phyloP scores from a whole-genome alignment of 2,113 vertebrate species.

The Globicephala melas region DNA sequence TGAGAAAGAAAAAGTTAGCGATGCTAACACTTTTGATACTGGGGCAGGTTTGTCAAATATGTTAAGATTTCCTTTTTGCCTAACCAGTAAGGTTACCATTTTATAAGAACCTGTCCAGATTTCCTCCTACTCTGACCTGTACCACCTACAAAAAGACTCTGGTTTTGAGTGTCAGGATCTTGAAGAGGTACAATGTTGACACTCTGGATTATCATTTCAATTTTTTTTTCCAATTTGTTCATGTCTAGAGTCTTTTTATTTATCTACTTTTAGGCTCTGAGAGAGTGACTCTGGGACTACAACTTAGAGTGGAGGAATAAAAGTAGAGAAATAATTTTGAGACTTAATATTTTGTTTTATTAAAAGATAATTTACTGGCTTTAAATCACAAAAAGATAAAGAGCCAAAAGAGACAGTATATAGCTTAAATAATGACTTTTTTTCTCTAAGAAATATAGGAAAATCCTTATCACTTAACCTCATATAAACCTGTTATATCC shows the following conservation, averaged over 20 bases:
- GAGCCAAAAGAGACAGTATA: neutral
- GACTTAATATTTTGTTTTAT: neutral
- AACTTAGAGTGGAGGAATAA: neutral
- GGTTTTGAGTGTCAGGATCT: neutral
- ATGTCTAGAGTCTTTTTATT: neutral
- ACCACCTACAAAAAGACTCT: neutral
- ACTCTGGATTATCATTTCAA: neutral
- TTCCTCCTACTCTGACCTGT: neutral
- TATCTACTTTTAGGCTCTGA: neutral
- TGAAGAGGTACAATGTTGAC: neutral
- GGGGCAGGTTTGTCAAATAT: neutral
- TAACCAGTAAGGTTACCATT: neutral
- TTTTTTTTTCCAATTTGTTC: neutral
- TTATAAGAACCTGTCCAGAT: neutral
- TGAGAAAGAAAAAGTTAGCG: neutral
- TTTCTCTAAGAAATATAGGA: neutral
- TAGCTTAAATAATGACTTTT: neutral
- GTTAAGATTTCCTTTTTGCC: neutral
- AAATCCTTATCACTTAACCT: neutral
- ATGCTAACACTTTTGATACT: neutral
- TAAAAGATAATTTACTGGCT: neutral
- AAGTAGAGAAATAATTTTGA: conserved; percentile 9
- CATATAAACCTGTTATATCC: neutral
- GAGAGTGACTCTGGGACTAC: neutral
- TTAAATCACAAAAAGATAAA: neutral